Conservation (phyloP, 2,888 invertebrate genomes). For the Notodonta dromedarius region DNA sequence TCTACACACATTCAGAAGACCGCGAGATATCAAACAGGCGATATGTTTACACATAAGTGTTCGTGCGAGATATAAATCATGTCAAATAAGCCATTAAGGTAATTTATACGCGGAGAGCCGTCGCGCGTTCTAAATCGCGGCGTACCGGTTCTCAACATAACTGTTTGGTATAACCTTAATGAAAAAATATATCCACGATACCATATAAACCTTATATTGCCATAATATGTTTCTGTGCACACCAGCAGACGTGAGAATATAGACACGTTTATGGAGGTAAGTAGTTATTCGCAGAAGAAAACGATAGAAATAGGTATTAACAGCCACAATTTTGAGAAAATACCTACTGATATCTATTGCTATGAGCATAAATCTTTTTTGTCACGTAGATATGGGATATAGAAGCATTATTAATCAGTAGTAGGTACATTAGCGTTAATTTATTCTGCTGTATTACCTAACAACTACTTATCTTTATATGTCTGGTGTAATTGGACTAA, state of each 20-base stretch:
- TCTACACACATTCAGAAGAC: slow-evolving; percentile 6
- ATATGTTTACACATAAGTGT: slow-evolving; percentile 6
- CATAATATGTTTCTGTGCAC: background rate
- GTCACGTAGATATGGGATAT: too few relatives aligned
- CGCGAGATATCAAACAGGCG: slow-evolving; percentile 42
- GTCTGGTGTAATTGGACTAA: too few relatives aligned
- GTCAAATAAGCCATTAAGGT: slow-evolving; percentile 6
- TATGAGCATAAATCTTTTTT: too few relatives aligned
- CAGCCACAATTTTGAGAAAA: too few relatives aligned
- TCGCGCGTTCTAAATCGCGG: slow-evolving; percentile 4
- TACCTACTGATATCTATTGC: too few relatives aligned
- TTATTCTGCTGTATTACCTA: too few relatives aligned
- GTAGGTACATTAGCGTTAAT: too few relatives aligned
- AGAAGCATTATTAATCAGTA: too few relatives aligned
- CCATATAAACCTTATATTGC: background rate
- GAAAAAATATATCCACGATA: background rate
- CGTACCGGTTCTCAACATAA: background rate
- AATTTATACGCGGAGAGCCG: slow-evolving; percentile 5
- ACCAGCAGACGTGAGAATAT: background rate
- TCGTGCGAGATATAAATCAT: slow-evolving; percentile 4
- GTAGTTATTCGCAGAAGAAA: too few relatives aligned
- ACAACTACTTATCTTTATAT: too few relatives aligned
- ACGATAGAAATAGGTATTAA: too few relatives aligned
- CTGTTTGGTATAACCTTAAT: background rate
- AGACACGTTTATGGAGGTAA: too few relatives aligned